Evolutionary conservation across 1,140 invertebrate genomes (phyloP).

Genomic region (Scaptomyza pallida): DNA sequence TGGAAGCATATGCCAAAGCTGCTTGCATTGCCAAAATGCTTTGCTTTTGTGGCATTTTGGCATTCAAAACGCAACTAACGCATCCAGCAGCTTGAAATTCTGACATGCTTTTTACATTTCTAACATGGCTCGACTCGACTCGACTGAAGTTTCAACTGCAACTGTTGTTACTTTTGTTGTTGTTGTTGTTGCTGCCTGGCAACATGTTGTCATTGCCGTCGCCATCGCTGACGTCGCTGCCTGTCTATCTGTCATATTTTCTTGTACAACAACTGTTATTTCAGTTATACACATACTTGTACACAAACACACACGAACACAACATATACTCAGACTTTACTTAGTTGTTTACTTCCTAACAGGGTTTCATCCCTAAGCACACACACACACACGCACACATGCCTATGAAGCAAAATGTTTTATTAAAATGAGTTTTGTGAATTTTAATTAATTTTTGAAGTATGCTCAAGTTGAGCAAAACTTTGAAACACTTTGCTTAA

Average conservation of each 20-base stretch:
- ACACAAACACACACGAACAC: constrained; percentile 14
- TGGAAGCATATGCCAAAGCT: constrained; percentile 11
- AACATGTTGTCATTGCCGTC: constrained; percentile 58
- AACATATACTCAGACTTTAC: neutral
- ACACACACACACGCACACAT: neutral
- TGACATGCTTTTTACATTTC: constrained; percentile 80
- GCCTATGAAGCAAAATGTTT: constrained; percentile 3
- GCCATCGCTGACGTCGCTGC: constrained; percentile 25
- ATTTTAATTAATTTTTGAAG: neutral
- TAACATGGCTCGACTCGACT: constrained; percentile 38
- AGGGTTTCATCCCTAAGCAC: neutral
- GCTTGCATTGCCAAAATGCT: constrained; percentile 39
- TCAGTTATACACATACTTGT: constrained; percentile 34
- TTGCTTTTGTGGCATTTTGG: constrained; percentile 51
- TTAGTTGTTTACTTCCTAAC: constrained; percentile 1
- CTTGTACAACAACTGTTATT: constrained; percentile 55
- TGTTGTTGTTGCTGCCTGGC: constrained; percentile 19
- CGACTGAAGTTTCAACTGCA: constrained; percentile 42
- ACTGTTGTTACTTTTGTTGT: constrained; percentile 3
- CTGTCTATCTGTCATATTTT: constrained; percentile 64
- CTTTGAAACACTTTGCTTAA: too few relatives aligned
- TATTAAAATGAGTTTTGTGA: neutral
- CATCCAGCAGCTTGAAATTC: constrained; percentile 57
- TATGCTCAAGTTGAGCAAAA: too few relatives aligned
- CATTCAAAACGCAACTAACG: constrained; percentile 70